Conservation (phyloP, 2,113 vertebrate genomes). For the Trogon surrucura region DNA sequence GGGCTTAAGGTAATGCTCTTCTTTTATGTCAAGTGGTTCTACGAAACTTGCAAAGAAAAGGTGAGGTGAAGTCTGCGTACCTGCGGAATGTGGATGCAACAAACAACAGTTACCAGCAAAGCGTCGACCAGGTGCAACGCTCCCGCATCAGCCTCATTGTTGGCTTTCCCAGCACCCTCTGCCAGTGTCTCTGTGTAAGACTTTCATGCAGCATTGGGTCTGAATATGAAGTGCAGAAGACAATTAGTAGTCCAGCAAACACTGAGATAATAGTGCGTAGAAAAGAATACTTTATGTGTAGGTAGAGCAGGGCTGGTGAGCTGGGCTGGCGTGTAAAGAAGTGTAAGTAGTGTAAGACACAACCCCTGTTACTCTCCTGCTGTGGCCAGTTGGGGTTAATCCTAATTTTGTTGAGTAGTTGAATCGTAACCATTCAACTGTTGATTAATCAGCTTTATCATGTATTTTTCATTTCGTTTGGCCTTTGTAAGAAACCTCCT, state of each 20-base stretch:
- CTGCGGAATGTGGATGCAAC: background rate
- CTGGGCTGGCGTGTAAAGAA: background rate
- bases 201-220: background rate
- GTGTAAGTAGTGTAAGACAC: background rate
- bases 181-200: background rate
- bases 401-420: background rate
- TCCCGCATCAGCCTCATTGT: background rate
- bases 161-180: background rate
- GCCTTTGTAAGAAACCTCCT: background rate
- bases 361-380: background rate
- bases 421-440: background rate
- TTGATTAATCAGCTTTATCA: background rate
- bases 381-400: background rate
- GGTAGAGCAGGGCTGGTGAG: background rate
- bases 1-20: conserved; percentile 88
- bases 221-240: background rate
- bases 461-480: background rate
- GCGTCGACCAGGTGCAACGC: fast-evolving
- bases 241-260: background rate
- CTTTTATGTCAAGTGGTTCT: background rate
- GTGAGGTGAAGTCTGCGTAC: background rate
- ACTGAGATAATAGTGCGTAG: background rate
- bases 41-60: background rate
- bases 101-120: background rate
- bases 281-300: background rate